phyloP scores from a whole-genome alignment of 2,797 vertebrate species.

The Nasua narica region DNA sequence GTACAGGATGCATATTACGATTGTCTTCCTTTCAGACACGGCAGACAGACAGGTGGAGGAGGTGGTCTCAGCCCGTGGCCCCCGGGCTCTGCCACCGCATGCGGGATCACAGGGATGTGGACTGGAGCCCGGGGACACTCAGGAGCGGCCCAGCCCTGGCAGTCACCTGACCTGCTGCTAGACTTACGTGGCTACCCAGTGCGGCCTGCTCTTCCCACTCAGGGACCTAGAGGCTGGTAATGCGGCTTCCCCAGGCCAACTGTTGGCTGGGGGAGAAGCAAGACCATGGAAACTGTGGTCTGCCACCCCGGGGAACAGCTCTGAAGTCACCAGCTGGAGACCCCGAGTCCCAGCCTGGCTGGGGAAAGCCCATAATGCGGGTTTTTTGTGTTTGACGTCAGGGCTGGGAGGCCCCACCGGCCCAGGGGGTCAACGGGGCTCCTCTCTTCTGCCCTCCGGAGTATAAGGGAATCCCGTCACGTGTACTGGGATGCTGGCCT shows the following conservation, averaged over 20 bases:
- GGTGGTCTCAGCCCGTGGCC: neutral
- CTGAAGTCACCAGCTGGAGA: neutral
- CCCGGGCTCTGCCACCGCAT: rapidly evolving
- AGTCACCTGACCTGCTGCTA: neutral
- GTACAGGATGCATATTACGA: rapidly evolving
- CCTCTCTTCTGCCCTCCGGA: neutral
- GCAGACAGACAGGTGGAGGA: too few relatives aligned
- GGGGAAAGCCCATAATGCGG: neutral
- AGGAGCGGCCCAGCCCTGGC: rapidly evolving
- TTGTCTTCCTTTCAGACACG: rapidly evolving
- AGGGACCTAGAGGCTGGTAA: neutral
- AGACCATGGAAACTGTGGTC: neutral
- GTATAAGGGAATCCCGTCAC: neutral
- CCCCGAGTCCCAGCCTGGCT: neutral
- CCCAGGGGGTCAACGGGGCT: too few relatives aligned
- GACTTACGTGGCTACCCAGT: rapidly evolving
- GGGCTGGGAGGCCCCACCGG: neutral
- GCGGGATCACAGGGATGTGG: neutral
- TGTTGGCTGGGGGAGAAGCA: neutral
- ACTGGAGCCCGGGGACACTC: neutral
- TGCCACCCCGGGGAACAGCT: neutral
- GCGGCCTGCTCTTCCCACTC: neutral
- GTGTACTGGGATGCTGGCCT: neutral
- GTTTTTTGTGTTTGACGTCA: neutral
- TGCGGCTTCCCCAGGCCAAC: neutral